Conservation (phyloP, 2,888 invertebrate genomes). For the Apantesis nais region DNA sequence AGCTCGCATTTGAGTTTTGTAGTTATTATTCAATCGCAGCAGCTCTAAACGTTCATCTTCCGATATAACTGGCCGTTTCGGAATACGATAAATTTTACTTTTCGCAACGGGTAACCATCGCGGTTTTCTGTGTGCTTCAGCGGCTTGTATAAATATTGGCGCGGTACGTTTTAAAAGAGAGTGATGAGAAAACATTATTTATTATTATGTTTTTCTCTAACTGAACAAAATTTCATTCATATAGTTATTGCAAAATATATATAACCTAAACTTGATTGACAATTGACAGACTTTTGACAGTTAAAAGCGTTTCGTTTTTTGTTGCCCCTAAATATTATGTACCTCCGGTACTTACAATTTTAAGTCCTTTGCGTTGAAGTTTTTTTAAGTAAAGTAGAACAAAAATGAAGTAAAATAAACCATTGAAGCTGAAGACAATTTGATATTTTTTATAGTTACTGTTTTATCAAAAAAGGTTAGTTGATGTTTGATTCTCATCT, state of each 20-base stretch:
- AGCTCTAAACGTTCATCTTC: slow-evolving; percentile 89
- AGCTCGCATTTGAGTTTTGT: slow-evolving; percentile 87
- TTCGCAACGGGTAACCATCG: slow-evolving; percentile 92
- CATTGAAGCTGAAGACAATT: not conserved
- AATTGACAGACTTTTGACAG: slow-evolving; percentile 1
- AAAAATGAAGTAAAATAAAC: not conserved
- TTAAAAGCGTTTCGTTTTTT: not conserved
- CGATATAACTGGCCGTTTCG: slow-evolving; percentile 85
- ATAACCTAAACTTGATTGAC: slow-evolving; percentile 33
- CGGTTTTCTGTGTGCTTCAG: slow-evolving; percentile 88
- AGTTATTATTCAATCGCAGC: slow-evolving; percentile 88
- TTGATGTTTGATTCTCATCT: not conserved
- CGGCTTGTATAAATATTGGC: slow-evolving; percentile 69
- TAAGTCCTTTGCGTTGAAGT: not conserved
- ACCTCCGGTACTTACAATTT: no score
- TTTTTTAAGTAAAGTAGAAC: not conserved
- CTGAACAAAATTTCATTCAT: not conserved
- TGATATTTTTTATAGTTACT: not conserved
- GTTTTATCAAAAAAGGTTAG: no score
- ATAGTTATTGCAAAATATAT: slow-evolving; percentile 9
- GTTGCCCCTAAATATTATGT: not conserved
- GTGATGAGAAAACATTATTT: slow-evolving; percentile 57
- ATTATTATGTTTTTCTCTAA: not conserved
- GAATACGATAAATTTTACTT: slow-evolving; percentile 90
- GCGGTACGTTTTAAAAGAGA: slow-evolving; percentile 63